These are phyloP conservation scores for Drosophila simulans DNA, from an alignment of 1,140 invertebrate species.

Conservation along the genomic window DNA sequence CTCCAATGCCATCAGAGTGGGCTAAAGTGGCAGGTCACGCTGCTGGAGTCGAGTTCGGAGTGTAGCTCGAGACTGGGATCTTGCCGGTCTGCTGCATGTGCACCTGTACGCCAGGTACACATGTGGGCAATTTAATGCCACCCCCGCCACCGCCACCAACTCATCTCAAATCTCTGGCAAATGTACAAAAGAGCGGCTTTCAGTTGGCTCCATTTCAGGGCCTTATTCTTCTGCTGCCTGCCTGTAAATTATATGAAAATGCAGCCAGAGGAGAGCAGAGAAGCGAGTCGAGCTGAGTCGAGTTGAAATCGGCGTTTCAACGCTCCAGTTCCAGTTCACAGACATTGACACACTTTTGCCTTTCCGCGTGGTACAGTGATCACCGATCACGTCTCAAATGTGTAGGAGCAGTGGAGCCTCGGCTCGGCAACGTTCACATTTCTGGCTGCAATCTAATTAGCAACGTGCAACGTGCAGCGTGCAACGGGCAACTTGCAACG, in stretches of 20 bases:
- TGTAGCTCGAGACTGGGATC: slow-evolving; percentile 15
- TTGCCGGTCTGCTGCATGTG: slow-evolving; percentile 50
- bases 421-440: slow-evolving; percentile 44
- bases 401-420: slow-evolving; percentile 53
- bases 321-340: slow-evolving; percentile 84
- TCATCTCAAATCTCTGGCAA: slow-evolving; percentile 35
- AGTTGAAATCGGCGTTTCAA: slow-evolving; percentile 51
- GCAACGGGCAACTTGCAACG: slow-evolving; percentile 66
- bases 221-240: slow-evolving; percentile 39
- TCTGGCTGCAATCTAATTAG: slow-evolving; percentile 73
- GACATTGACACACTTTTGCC: slow-evolving; percentile 80
- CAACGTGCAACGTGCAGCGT: slow-evolving; percentile 54
- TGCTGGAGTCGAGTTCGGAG: slow-evolving; percentile 14
- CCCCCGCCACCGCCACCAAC: slow-evolving; percentile 35
- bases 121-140: slow-evolving; percentile 66
- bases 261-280: slow-evolving; percentile 39
- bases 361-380: slow-evolving; percentile 34
- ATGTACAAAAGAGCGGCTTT: slow-evolving; percentile 37
- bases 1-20: slow-evolving; percentile 38
- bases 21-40: slow-evolving; percentile 38
- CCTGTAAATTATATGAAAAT: slow-evolving; percentile 65
- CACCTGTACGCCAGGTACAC: slow-evolving; percentile 44
- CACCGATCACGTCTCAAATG: slow-evolving; percentile 53
- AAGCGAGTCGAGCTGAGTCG: slow-evolving; percentile 41
- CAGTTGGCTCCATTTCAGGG: slow-evolving; percentile 52